These are phyloP conservation scores for Pterostichus niger DNA, from an alignment of 2,888 invertebrate genomes.

Conservation along the genomic window DNA sequence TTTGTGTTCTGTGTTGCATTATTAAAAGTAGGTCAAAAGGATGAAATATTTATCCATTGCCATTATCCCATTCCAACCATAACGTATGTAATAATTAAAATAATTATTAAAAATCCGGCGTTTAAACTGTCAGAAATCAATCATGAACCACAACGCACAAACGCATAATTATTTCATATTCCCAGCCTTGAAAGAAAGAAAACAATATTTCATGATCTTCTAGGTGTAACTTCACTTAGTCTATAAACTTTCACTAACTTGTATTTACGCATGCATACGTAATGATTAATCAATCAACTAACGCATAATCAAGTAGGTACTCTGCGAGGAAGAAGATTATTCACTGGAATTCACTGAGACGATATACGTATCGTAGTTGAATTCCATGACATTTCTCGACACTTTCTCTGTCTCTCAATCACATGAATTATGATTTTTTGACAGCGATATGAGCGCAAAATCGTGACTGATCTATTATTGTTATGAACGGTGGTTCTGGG, in stretches of 20 bases:
- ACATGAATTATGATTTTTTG: conserved; percentile 56
- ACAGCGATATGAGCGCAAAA: conserved; percentile 33
- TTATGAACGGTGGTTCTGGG: conserved; percentile 30
- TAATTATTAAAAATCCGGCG: conserved; percentile 51
- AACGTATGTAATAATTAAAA: conserved; percentile 52
- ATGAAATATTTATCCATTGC: conserved; percentile 30
- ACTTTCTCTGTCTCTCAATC: conserved; percentile 53
- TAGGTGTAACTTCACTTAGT: conserved; percentile 10
- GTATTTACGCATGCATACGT: conserved; percentile 42
- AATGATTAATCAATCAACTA: conserved; percentile 13
- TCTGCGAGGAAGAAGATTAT: conserved; percentile 8
- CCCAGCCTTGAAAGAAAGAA: background rate
- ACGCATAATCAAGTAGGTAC: conserved; percentile 4
- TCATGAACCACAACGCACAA: conserved; percentile 42
- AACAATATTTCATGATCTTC: conserved; percentile 42
- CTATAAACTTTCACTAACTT: conserved; percentile 20
- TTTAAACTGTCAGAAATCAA: conserved; percentile 63
- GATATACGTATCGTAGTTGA: background rate
- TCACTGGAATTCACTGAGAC: background rate
- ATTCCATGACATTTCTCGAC: conserved; percentile 45
- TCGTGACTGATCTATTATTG: conserved; percentile 58
- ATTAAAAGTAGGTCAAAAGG: conserved; percentile 36
- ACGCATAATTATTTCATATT: conserved; percentile 45
- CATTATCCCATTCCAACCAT: conserved; percentile 17
- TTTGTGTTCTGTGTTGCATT: conserved; percentile 15